A percentile compares a stretch with the other conserved stretches of the same genome.
Conservation (phyloP, 2,113 vertebrate genomes). For the Rhabdomys dilectus region DNA sequence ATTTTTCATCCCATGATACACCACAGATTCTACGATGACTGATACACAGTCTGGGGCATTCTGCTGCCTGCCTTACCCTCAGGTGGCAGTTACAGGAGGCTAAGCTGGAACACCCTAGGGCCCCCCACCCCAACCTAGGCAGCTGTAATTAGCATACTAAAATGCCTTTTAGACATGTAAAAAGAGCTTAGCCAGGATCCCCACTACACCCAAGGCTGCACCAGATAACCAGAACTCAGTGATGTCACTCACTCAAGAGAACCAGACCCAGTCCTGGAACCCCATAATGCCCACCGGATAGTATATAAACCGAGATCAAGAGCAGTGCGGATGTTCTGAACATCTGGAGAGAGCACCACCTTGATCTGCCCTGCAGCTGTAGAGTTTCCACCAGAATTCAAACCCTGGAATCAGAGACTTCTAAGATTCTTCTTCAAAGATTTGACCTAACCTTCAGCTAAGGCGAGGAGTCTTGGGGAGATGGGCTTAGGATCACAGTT, state of each 20-base stretch:
- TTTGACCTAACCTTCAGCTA: neutral
- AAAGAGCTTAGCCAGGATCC: neutral
- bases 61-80: neutral
- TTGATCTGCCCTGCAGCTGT: neutral
- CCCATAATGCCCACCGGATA: neutral
- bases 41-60: neutral
- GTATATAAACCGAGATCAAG: neutral
- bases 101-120: neutral
- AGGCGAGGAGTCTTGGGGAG: neutral
- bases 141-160: neutral
- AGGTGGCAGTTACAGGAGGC: neutral
- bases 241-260: neutral
- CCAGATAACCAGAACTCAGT: neutral
- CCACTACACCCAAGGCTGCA: neutral
- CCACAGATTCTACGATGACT: neutral
- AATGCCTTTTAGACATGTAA: neutral
- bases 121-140: neutral
- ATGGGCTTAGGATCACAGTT: neutral
- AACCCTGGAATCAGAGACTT: neutral
- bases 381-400: too few relatives aligned
- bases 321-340: neutral
- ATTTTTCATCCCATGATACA: constrained; percentile 8
- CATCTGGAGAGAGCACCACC: neutral
- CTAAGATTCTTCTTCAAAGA: too few relatives aligned
- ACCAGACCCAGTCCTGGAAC: neutral